These are phyloP conservation scores for Phasia obesa DNA, from an alignment of 2,888 invertebrate species.

Conservation along the genomic window DNA sequence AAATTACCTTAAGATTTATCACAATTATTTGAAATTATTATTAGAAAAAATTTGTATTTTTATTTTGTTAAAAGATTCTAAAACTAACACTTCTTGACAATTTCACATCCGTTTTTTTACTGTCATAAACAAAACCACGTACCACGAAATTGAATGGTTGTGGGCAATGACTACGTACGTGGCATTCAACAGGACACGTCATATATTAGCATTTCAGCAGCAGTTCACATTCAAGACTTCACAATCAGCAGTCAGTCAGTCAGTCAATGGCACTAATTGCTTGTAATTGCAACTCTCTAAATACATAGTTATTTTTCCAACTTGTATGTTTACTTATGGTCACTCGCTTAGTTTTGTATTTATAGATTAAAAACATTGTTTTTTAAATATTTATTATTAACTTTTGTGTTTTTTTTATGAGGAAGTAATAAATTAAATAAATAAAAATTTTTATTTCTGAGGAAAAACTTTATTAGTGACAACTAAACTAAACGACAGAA, in stretches of 20 bases:
- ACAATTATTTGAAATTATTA: neutral
- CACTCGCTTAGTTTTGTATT: neutral
- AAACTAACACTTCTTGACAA: conserved; percentile 40
- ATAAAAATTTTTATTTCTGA: no score
- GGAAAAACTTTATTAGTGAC: no score
- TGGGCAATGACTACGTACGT: conserved; percentile 31
- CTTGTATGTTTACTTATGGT: neutral
- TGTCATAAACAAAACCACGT: conserved; percentile 23
- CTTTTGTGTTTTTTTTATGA: no score
- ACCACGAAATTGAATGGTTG: conserved; percentile 8
- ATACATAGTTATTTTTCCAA: neutral
- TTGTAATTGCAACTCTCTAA: conserved; percentile 1
- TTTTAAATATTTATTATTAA: no score
- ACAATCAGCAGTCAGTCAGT: neutral
- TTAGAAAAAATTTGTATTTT: no score
- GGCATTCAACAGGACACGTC: conserved; percentile 61
- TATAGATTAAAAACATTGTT: no score
- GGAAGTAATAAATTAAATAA: no score
- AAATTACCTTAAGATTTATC: no score
- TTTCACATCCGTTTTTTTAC: conserved; percentile 43
- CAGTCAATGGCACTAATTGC: conserved; percentile 1
- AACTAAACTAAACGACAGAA: no score
- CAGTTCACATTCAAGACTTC: conserved; percentile 14
- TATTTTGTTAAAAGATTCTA: neutral
- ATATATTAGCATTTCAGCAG: conserved; percentile 35